Evolutionary conservation across 1,140 invertebrate species (phyloP), one percentile per base, ranked within the genome.

Genomic region (Halictus rubicundus): DNA sequence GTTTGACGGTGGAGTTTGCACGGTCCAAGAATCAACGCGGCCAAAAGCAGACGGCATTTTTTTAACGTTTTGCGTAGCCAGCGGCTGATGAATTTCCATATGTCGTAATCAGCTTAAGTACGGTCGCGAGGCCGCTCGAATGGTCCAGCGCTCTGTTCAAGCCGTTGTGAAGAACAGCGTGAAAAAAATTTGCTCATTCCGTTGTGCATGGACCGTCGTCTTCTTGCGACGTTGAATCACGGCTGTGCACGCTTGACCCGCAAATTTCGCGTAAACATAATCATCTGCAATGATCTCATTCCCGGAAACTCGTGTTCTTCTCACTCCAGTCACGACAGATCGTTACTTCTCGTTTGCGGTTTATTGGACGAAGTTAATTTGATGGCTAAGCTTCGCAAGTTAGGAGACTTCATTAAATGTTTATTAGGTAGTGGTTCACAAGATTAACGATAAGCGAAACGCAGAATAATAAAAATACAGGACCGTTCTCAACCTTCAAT

Each of bases 71-170:
- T 68, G 19, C 32, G 52, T 57, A 59, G 71, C 39, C 25, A 9
- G 19, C 27, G 46, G 71, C n/a, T 54, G 66, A 61, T 82, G 59
- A 71, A 78, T 72, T 54, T 42, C 46, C 59, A 68, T 60, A 61
- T 42, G 80, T 80, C 70, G 76, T 83, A 82, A 84, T 84, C 76
- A 74, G 82, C 77, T 84, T 84, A 80, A 65, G 70, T 69, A 84
- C 76, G 65, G 82, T 69, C 72, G 64, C 71, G 25, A 52, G 42
- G 64, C 25, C 46, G 82, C 71, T 79, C 68, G n/a, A n/a, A n/a
- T n/a, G 42, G 42, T 42, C 70, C 52, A 32, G 39, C 4, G 5
- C 5, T 10, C 14, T 14, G 42, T 21, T 68, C 23, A n/a, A 25
- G 49, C 42, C 25, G 64, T 12, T n/a, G 42, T 37, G 52, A 61